Evolutionary conservation across 2,888 invertebrate genomes (phyloP), one percentile per base, ranked within the genome.

Genomic region (Mamestra brassicae): DNA sequence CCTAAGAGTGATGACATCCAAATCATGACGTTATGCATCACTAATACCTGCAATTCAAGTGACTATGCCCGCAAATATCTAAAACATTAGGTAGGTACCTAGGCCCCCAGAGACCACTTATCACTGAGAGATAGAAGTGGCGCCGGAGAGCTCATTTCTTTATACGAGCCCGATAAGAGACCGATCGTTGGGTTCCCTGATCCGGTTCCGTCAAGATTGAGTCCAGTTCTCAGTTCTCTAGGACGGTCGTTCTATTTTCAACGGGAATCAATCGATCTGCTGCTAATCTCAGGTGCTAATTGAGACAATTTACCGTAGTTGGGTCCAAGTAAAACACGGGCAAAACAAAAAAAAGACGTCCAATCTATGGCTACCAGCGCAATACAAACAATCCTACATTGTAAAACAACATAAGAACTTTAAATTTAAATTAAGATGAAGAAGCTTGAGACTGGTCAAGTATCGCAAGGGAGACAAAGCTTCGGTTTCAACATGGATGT

Each of bases 391-490:
- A 57, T n/a, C 3, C 8, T 13, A 50, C 62, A 69, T 36, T 54
- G 11, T 42, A 38, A 55, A 15, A 45, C 17, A 68, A 60, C 3
- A 26, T 66, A 11, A 11, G 1, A 55, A 36, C 13, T 45, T 17
- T n/a, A 26, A 36, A 34, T 50, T 69, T 55, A 36, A 69, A 70
- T 50, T 50, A 47, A 10, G 1, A 60, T 45, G 10, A 17, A 52
- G 13, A 42, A 52, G 36, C 34, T 77, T 54, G 17, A 50, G 34
- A 62, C 42, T 62, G 55, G 50, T 50, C 42, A 78, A 78, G 55
- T 50, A 62, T 52, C 26, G 26, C 11, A 15, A 70, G 17, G 6
- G n/a, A 47, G 15, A 34, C 15, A 52, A 60, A 67, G 26, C 8
- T 42, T 55, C 13, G 34, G 38, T n/a, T 13, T 7, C 17, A 69